Evolutionary conservation across 2,113 vertebrate species (phyloP).

Genomic region (Piprites chloris): DNA sequence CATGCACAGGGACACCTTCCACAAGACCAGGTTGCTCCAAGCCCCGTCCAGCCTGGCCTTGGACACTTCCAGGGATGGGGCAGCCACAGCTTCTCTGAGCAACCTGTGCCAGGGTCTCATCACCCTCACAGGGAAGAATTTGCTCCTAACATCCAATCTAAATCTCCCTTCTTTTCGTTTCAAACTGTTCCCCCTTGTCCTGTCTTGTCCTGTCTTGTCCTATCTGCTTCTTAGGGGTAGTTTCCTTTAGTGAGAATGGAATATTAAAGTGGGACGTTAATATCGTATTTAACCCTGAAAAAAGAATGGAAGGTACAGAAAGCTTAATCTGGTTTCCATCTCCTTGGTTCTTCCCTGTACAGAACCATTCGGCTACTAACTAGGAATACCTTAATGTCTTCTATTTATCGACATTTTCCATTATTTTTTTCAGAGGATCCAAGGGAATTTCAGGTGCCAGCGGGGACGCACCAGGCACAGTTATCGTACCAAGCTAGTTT

Average conservation of each 20-base stretch:
- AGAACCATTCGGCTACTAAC: too few species aligned
- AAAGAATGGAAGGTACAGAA: not conserved
- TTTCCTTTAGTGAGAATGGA: not conserved
- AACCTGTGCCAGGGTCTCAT: accelerated
- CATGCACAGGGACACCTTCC: not conserved
- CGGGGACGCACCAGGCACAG: not conserved
- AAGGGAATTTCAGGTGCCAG: not conserved
- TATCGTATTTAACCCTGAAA: not conserved
- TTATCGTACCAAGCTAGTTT: not conserved
- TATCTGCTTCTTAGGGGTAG: not conserved
- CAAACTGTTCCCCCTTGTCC: not conserved
- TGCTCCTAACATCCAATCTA: not conserved
- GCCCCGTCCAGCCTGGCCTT: accelerated
- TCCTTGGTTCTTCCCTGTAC: not conserved
- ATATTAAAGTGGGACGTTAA: not conserved
- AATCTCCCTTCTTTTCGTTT: not conserved
- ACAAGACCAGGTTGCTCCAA: accelerated
- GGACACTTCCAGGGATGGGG: not conserved
- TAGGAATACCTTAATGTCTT: not conserved
- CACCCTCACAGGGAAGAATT: not conserved
- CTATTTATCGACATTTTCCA: not conserved
- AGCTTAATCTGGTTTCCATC: not conserved
- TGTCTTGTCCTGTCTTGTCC: not conserved
- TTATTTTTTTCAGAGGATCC: not conserved
- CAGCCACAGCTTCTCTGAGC: not conserved